Base-by-base conservation (phyloP, 2,888 invertebrate species). In the Pseudococcus longispinus region DNA sequence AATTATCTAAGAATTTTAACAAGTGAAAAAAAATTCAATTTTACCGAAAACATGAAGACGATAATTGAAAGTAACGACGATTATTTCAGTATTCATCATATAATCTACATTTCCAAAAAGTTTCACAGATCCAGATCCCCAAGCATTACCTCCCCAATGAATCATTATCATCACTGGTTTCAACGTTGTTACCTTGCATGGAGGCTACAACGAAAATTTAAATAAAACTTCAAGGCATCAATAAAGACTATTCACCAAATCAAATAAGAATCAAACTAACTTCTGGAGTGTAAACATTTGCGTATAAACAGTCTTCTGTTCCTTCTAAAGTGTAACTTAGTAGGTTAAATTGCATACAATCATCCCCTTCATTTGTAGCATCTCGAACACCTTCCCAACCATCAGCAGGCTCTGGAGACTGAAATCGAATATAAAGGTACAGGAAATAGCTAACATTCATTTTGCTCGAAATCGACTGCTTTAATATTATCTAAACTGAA, bases 61-160 rank as follows among this genome's bases (percentile, higher is more conserved):
- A 74, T 85, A 74, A 85, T 85, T 85, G 44, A 74, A 55, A n/a
- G 85, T 77, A 44, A 85, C 85, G 15, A 55, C 13, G 11, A 85
- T 32, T 11, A 85, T 74, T 20, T 85, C 85, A 11, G 65, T 26
- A 51, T 85, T 44, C 65, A 85, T 85, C 2, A 85, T 26, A n/a
- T 42, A 85, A 32, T 74, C 85, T 3, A 74, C 42, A 29, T 32
- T 26, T 42, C 85, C 85, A 32, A 70, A 29, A 20, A 77, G 29
- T 3, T 74, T 26, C 2, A 37, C 1, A 1, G 70, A 37, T 46
- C 77, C 74, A 18, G 85, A 85, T 23, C 85, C 85, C 77, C 74
- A 74, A 0, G 51, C 1, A 26, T 20, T 20, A 18, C 70, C 65
- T 32, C 85, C 85, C 23, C 85, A 70, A 46, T 85, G 85, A 77